These are phyloP conservation scores for Cyanoderma ruficeps DNA, from an alignment of 2,113 vertebrate genomes.

Conservation along the genomic window DNA sequence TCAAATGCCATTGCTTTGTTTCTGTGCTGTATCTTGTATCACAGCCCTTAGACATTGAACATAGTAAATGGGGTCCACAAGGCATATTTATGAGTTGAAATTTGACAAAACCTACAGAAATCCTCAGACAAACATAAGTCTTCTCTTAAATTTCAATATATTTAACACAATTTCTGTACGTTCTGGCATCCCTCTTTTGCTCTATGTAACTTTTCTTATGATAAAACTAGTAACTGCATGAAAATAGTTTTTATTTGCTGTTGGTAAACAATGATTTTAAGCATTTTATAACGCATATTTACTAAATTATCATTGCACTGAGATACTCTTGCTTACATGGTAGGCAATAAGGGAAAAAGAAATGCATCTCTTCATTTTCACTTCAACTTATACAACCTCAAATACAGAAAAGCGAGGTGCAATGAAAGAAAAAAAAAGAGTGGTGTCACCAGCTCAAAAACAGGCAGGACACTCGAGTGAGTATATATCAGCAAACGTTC, in stretches of 20 bases:
- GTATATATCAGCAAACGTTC: slow-evolving; percentile 20
- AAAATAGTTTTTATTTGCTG: neutral
- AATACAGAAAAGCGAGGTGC: neutral
- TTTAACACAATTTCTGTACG: neutral
- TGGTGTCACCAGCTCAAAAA: neutral
- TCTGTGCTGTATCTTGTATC: neutral
- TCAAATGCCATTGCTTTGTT: neutral
- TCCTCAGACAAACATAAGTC: neutral
- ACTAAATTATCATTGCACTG: neutral
- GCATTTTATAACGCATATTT: neutral
- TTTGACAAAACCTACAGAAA: neutral
- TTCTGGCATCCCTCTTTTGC: neutral
- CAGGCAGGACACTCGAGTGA: slow-evolving; percentile 1
- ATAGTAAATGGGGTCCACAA: neutral
- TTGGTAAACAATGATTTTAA: neutral
- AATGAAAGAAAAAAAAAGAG: neutral
- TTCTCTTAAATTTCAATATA: neutral
- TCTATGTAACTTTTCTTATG: neutral
- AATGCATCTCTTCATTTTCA: neutral
- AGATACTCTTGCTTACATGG: neutral
- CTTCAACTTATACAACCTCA: neutral
- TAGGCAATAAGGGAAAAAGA: neutral
- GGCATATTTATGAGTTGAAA: neutral
- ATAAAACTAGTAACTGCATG: neutral
- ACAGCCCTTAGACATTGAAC: neutral